Evolutionary conservation across 2,113 vertebrate species (phyloP).

Genomic region (Lophius piscatorius): DNA sequence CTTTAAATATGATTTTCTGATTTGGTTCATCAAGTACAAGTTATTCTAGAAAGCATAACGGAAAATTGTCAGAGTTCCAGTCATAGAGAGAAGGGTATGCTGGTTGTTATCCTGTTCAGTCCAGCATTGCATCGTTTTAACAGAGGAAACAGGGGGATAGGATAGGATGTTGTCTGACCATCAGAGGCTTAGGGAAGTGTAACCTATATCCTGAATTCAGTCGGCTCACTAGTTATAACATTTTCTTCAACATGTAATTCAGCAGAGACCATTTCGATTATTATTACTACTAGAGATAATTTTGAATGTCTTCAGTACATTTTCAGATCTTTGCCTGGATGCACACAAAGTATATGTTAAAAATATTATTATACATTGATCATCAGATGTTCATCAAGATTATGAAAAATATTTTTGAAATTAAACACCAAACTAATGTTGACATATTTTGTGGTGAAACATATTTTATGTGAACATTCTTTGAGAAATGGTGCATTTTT

Average conservation of each 20-base stretch:
- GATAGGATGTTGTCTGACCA: constrained; percentile 21
- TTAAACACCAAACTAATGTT: no score
- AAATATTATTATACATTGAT: no score
- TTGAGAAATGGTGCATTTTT: no score
- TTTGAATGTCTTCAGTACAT: not conserved
- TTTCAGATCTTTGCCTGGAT: not conserved
- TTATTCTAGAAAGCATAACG: no score
- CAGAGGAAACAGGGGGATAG: constrained; percentile 44
- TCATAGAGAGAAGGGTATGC: constrained; percentile 32
- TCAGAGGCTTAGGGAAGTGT: constrained; percentile 11
- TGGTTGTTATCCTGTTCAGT: constrained; percentile 55
- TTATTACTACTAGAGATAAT: not conserved
- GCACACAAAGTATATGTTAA: not conserved
- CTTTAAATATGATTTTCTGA: no score
- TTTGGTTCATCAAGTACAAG: no score
- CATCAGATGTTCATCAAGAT: no score
- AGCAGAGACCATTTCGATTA: not conserved
- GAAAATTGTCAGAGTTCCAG: constrained; percentile 8
- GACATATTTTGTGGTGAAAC: no score
- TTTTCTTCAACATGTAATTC: not conserved
- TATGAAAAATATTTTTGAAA: no score
- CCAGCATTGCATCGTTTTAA: not conserved
- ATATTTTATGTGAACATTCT: no score
- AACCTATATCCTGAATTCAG: constrained; percentile 6
- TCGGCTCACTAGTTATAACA: no score